Conservation (phyloP, 2,797 vertebrate genomes). For the Crenuchus spilurus region DNA sequence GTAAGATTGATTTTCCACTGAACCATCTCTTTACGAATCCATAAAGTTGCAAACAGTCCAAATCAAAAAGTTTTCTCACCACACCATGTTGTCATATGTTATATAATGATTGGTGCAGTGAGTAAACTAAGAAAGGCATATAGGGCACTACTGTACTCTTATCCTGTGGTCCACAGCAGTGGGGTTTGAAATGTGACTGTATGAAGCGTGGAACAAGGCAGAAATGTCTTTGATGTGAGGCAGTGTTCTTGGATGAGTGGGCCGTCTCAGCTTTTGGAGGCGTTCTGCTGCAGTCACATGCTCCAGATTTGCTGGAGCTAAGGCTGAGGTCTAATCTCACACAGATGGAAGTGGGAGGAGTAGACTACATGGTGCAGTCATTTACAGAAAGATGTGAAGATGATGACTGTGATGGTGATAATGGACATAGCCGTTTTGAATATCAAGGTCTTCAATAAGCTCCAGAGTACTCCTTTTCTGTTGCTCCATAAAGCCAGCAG, state of each 20-base stretch:
- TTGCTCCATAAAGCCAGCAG: neutral
- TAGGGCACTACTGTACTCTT: constrained; percentile 34
- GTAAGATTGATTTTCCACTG: too few species aligned
- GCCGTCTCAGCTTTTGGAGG: constrained; percentile 9
- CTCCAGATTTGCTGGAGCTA: constrained; percentile 9
- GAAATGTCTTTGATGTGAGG: constrained; percentile 46
- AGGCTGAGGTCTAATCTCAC: constrained; percentile 10
- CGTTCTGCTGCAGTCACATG: neutral
- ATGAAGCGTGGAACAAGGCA: constrained; percentile 20
- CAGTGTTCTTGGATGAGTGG: constrained; percentile 7
- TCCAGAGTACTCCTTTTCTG: neutral
- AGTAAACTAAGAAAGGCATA: neutral
- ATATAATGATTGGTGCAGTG: neutral
- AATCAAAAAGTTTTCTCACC: neutral
- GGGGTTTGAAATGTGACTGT: constrained; percentile 12
- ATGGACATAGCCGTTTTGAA: too few species aligned
- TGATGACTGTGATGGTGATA: constrained; percentile 1
- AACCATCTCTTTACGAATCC: too few species aligned
- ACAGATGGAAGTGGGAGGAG: constrained; percentile 34
- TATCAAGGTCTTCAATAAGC: neutral
- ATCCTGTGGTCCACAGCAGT: constrained; percentile 51
- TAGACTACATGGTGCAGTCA: neutral
- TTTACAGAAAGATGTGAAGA: too few species aligned
- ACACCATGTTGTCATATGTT: neutral
- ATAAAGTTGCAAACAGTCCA: neutral